Percentiles rank a stretch among this genome's conserved stretches.
Evolutionary conservation across 2,113 vertebrate species (phyloP).

Genomic region (Oreochromis tanganicae): DNA sequence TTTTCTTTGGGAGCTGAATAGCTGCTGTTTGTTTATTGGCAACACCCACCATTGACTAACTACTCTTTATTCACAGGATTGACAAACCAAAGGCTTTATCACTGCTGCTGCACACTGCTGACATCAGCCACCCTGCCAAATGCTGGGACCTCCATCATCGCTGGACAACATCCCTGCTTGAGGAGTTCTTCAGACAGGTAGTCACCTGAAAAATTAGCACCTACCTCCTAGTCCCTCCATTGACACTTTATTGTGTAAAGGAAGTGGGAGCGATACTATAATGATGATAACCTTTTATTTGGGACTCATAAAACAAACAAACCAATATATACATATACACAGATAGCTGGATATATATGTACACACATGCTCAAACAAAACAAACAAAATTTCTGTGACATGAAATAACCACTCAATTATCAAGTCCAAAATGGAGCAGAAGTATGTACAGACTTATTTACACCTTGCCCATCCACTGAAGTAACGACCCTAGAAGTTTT

Average conservation of each 20-base stretch:
- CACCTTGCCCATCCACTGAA: not conserved
- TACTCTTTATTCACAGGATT: constrained; percentile 71
- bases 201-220: not conserved
- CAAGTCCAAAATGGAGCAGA: not conserved
- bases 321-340: not conserved
- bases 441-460: not conserved
- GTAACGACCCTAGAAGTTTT: not conserved
- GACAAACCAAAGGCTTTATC: constrained; percentile 95
- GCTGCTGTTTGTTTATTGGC: not conserved
- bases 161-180: constrained; percentile 91
- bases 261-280: not conserved
- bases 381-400: not conserved
- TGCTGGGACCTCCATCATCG: constrained; percentile 85
- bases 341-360: not conserved
- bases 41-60: not conserved
- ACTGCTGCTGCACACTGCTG: constrained; percentile 90
- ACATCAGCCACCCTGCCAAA: constrained; percentile 96
- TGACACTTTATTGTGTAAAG: not conserved
- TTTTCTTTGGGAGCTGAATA: not conserved
- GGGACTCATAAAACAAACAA: not conserved
- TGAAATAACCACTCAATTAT: not conserved
- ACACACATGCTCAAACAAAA: not conserved
- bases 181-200: constrained; percentile 97
- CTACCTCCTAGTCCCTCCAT: not conserved
- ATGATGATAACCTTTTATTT: not conserved